Evolutionary conservation across 2,888 invertebrate genomes (phyloP).

Genomic region (Eucera pruinosa): DNA sequence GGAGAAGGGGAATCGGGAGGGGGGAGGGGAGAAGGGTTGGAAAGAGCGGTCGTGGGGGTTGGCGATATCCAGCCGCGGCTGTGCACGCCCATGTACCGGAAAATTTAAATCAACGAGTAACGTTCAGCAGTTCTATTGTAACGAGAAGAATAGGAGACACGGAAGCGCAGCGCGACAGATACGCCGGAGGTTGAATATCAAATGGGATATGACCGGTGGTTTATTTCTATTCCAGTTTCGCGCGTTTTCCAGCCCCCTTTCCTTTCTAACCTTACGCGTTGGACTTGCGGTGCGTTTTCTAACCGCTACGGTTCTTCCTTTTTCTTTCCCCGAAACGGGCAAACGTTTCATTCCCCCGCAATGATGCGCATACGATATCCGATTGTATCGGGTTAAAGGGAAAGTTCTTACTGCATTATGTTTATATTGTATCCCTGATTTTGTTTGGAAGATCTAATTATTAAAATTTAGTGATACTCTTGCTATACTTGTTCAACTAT

Average conservation of each 20-base stretch:
- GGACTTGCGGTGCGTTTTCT: not conserved
- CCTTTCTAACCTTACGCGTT: not conserved
- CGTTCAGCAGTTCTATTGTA: slow-evolving; percentile 74
- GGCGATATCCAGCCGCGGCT: slow-evolving; percentile 53
- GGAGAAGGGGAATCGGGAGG: not conserved
- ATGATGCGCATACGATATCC: too few relatives aligned
- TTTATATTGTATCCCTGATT: too few relatives aligned
- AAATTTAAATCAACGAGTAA: slow-evolving; percentile 74
- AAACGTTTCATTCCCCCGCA: too few relatives aligned
- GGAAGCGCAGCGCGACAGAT: slow-evolving; percentile 71
- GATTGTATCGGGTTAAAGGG: too few relatives aligned
- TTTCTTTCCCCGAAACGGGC: not conserved
- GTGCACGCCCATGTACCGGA: slow-evolving; percentile 64
- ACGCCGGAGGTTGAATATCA: slow-evolving; percentile 74
- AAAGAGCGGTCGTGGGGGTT: not conserved
- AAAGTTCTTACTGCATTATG: too few relatives aligned
- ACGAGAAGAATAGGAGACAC: slow-evolving; percentile 72
- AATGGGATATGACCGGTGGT: slow-evolving; percentile 72
- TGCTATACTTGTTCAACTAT: too few relatives aligned
- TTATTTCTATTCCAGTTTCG: slow-evolving; percentile 67
- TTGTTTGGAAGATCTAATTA: too few relatives aligned
- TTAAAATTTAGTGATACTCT: too few relatives aligned
- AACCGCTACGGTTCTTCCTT: not conserved
- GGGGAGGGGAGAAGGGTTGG: not conserved
- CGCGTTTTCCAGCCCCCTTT: slow-evolving; percentile 13